Evolutionary conservation across 2,113 vertebrate species (phyloP), one percentile per base, ranked within the genome.

Genomic region (Mus pahari): DNA sequence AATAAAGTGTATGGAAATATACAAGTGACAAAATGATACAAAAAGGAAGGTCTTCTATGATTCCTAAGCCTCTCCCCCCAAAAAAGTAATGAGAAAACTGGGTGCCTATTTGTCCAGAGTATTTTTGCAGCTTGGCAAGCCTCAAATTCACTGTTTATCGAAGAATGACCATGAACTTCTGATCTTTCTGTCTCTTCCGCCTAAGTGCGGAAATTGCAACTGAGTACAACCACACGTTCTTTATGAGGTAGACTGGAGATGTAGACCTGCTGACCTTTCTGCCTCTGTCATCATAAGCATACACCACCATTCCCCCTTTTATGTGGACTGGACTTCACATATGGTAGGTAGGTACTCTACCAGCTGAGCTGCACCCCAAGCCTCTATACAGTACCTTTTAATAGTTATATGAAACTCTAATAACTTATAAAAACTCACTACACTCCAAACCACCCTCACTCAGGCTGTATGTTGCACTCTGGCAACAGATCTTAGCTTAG

Each of bases 41-140:
- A n/a, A 96, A 94, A 83, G 60, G 13, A 91, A 31, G 71, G 24
- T 71, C 19, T 92, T 55, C 68, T 53, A 86, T 11, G 45, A 66
- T 66, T 66, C 17, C 39, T 66, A 33, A 90, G 55, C 64, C 64
- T 12, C 64, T 11, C 12, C 28, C 31, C 28, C 33, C 45, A 45
- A 73, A 92, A 96, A 86, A 62, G 36, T 39, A 11, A 73, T n/a
- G 55, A 45, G 24, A 31, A 79, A 88, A 58, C 36, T 75, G 74
- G 39, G 19, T 89, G 3, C 4, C 28, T n/a, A 55, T 91, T 53
- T 91, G 19, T 73, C 75, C 20, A 66, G 39, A 62, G 55, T 26
- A 73, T 39, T 73, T 60, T 82, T 5, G 14, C 3, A 86, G 64
- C 45, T 20, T 36, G 31, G 62, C 62, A 66, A 64, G 19, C 31